A percentile compares a stretch with the other conserved stretches of the same genome.
These are phyloP conservation scores for Macrobrachium nipponense DNA, from an alignment of 1,140 invertebrate genomes.

Conservation along the genomic window DNA sequence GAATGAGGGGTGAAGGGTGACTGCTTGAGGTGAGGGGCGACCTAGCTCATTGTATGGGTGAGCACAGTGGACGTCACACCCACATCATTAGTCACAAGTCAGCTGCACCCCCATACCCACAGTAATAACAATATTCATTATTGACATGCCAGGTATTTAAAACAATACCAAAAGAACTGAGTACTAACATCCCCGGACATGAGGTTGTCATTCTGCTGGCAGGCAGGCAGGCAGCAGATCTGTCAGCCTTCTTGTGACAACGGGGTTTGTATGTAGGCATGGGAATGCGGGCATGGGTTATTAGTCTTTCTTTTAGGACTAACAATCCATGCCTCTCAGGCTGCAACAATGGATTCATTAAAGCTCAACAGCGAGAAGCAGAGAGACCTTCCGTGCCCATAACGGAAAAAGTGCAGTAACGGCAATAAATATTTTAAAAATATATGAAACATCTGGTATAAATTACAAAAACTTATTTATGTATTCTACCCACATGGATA, in stretches of 20 bases:
- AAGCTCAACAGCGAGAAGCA: conserved; percentile 52
- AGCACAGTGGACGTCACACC: conserved; percentile 21
- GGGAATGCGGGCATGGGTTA: conserved; percentile 28
- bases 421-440: conserved; percentile 54
- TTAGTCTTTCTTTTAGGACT: neutral
- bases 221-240: conserved; percentile 40
- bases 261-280: conserved; percentile 24
- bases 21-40: conserved; percentile 12
- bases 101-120: conserved; percentile 34
- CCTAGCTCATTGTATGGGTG: neutral
- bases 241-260: conserved; percentile 37
- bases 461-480: conserved; percentile 51
- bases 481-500: conserved; percentile 48
- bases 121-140: conserved; percentile 39
- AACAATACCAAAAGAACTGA: conserved; percentile 49
- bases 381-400: conserved; percentile 47
- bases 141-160: conserved; percentile 45
- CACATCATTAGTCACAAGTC: conserved; percentile 20
- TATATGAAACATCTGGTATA: conserved; percentile 55
- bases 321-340: conserved; percentile 18
- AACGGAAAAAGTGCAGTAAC: conserved; percentile 50
- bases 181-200: conserved; percentile 38
- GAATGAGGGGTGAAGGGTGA: conserved; percentile 21
- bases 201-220: conserved; percentile 41
- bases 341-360: conserved; percentile 42